Evolutionary conservation across 2,888 invertebrate species (phyloP), one percentile per base, ranked within the genome.

Genomic region (Melieria crassipennis): DNA sequence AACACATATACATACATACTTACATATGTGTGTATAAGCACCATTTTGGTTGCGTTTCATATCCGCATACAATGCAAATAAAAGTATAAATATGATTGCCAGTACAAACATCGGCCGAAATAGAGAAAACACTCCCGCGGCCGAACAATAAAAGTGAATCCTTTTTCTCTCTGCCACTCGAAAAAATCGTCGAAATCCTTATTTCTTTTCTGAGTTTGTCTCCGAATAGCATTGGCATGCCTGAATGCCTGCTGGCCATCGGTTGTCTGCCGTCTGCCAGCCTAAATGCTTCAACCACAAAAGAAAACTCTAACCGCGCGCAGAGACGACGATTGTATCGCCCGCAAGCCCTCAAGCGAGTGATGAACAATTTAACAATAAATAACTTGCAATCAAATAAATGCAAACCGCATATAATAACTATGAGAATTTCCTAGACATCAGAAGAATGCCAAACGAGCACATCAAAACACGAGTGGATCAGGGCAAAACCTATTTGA

Each of bases 391-490:
- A 16, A 64, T 56, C 69, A 60, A 62, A 70, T 13, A 16, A 45
- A 62, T 57, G 56, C n/a, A 52, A 70, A 70, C 58, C 60, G 56
- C 66, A 60, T 65, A 65, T 60, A 63, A 71, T 48, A 69, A 70
- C 70, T 58, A 74, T 72, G 70, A 65, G 74, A 74, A 73, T 71
- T 69, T 61, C 45, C 13, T 11, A 13, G 52, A 60, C 50, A 60
- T 60, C 64, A 70, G 50, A 30, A 30, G 30, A 30, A 30, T 30
- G 30, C 30, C 30, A 30, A 30, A 30, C 30, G 30, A 50, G 50
- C 11, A 50, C 50, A 58, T 52, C 52, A 52, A 52, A 52, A 52
- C 52, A 52, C n/a, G 13, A 52, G 52, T 52, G 13, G 13, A n/a
- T 52, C 30, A 30, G 30, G 3, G 30, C 30, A 30, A 30, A 30